Base-by-base conservation (phyloP, 1,140 invertebrate genomes). In the Dinoponera quadriceps region DNA sequence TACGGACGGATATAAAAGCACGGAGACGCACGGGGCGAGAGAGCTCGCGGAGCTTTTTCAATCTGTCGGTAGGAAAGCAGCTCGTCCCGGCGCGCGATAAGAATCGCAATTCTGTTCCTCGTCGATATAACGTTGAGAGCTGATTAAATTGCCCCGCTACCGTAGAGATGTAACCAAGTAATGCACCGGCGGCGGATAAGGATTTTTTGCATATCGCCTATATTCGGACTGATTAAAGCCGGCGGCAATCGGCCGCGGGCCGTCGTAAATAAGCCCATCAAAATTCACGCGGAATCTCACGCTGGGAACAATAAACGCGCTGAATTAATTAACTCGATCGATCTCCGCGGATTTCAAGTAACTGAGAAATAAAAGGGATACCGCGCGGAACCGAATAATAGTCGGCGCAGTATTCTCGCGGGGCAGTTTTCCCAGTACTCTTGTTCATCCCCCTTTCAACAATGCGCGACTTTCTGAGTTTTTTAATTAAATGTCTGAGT, bases 121-220 rank as follows among this genome's bases (percentile, higher is more conserved):
- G 62, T 85, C 72, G 80, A 86, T 84, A 85, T 81, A 84, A 84
- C 60, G 72, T 82, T 71, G 38, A 68, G 71, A 77, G 25, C 57
- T 85, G 87, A 88, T 88, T 88, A 88, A 88, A 88, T 88, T 85
- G 83, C 83, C 48, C 63, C 62, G 11, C 60, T 82, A 72, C n/a
- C 66, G 16, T 48, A 62, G 65, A 49, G 77, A 85, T 84, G 77
- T 85, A 82, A 51, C 83, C 69, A 57, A 63, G 63, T 82, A 66
- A 74, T 74, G 62, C 75, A 59, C 49, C 29, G 33, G 18, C 14
- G 5, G 22, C 7, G 59, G 85, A 82, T 81, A 87, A 87, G 27
- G 55, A 54, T 84, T 84, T 75, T 66, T 66, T 65, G 71, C 48
- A 74, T 82, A 81, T 71, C 18, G 25, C 62, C 59, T 72, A 73